Conservation (phyloP, 1,140 invertebrate genomes). For the Hetaerina americana region DNA sequence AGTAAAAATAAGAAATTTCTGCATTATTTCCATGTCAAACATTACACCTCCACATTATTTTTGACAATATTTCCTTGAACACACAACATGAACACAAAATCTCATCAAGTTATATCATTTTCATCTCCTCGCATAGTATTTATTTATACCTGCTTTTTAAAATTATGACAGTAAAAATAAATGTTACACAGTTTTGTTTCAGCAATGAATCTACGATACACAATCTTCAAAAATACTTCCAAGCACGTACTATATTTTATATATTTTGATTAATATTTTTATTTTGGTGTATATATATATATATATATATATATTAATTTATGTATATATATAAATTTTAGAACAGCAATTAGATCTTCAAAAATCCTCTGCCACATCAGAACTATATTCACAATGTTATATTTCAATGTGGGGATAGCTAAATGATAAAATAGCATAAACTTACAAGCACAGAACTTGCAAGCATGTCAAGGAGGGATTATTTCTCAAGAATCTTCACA, state of each 20-base stretch:
- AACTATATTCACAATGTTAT: background rate
- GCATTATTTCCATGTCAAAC: background rate
- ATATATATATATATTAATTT: background rate
- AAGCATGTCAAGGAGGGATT: background rate
- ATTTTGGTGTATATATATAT: background rate
- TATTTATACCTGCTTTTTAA: background rate
- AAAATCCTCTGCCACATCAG: background rate
- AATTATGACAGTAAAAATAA: background rate
- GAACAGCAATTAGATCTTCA: background rate
- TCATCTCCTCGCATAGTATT: background rate
- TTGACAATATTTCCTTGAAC: background rate
- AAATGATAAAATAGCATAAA: background rate
- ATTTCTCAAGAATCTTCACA: background rate
- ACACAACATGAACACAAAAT: background rate
- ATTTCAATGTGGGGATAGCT: background rate
- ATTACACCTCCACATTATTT: background rate
- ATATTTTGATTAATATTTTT: background rate
- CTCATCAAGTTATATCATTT: background rate
- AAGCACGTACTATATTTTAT: background rate
- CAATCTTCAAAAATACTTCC: background rate
- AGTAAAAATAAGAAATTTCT: background rate
- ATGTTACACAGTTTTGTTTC: background rate
- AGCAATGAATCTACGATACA: background rate
- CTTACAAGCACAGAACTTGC: background rate
- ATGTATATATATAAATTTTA: background rate